Evolutionary conservation across 1,140 invertebrate species (phyloP), one percentile per base, ranked within the genome.

Genomic region (Coptotermes formosanus): DNA sequence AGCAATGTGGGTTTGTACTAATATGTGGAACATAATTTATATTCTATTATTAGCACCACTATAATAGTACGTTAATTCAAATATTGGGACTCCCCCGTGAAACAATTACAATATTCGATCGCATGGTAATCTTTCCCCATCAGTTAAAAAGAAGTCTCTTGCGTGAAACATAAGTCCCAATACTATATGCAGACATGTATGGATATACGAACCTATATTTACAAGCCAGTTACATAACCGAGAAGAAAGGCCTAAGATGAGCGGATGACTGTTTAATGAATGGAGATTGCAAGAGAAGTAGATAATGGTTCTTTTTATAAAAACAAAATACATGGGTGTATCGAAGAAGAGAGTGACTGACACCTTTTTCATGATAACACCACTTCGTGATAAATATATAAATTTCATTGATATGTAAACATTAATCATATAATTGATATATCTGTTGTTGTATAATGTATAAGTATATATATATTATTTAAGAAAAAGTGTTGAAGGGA

Each of bases 331-430:
- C 25, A 59, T 52, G 83, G 25, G 83, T 83, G 82, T 84, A 84
- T 45, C 45, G 64, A 75, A n/a, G 64, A n/a, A 75, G 64, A 75
- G 64, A 75, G 64, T 75, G 64, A 75, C n/a, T 75, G 64, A 75
- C n/a, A 75, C 2, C 83, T 52, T 52, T 84, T 48, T 52, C 55
- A 84, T 38, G n/a, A 83, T 84, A 84, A 84, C 83, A 84, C 83
- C 83, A 84, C 83, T 52, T 84, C 83, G 83, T 59, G 83, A 52
- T 84, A 55, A 52, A 55, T 7, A 84, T 59, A 84, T 48, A 44
- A 83, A 44, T 45, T 48, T 48, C n/a, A 84, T n/a, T 52, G 30
- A 84, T 30, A 52, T 59, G 55, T 84, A 52, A 59, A 52, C 30
- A 30, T 84, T 83, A 48, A n/a, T 25, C n/a, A 55, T 55, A 52